Evolutionary conservation across 2,888 invertebrate species (phyloP), one percentile per base, ranked within the genome.

Genomic region (Drosophila colorata): DNA sequence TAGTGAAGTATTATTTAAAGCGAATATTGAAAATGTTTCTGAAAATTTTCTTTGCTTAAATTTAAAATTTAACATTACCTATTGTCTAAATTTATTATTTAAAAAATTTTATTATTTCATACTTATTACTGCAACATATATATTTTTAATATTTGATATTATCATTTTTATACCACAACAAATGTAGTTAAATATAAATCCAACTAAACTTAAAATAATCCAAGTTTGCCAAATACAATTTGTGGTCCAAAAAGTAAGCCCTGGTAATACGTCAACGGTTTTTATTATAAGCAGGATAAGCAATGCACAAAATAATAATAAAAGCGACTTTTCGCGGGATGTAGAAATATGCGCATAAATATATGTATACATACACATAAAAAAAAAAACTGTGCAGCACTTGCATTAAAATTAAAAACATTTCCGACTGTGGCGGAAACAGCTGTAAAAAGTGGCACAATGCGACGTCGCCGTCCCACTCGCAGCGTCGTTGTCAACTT

Each of bases 321-420:
- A 35, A 25, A 28, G 20, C 16, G 7, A 35, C 33, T 46, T 60
- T 35, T 16, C 46, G 41, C 52, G 20, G 2, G 18, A 35, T 31
- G 31, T 31, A 28, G 28, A 38, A 40, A 18, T 40, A 40, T 43
- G 20, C 13, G 31, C 14, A 16, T 33, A 58, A 41, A 53, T 71
- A 43, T 40, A 55, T 58, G 33, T 52, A 71, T 56, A 48, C 23
- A 53, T 2, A 47, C 0, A 33, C n/a, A 47, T 33, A 33, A 4
- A 25, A 14, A 8, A 59, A n/a, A 9, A 28, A 40, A 49, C 47
- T 43, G 37, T 46, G 60, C 61, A 47, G 56, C 74, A 71, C 61
- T 75, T 80, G 78, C 78, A 80, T 84, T 80, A 67, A 82, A 87
- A 87, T 87, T 83, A 84, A 87, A 87, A 78, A 87, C 78, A 82